Base-by-base conservation (phyloP, 2,113 vertebrate species). In the Cairina moschata region DNA sequence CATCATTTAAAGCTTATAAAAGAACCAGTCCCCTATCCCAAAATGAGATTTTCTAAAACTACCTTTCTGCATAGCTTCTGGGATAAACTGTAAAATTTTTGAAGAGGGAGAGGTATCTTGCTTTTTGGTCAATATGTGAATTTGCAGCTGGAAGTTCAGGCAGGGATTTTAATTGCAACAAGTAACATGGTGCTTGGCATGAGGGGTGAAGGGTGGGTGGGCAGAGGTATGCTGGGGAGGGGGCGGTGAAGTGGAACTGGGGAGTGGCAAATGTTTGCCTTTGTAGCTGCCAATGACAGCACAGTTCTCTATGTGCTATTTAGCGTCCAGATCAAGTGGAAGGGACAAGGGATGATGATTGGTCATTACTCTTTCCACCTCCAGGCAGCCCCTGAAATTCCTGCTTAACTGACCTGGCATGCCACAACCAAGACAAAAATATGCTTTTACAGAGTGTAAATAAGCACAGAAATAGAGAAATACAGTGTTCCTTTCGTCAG, bases 381-480 rank as follows among this genome's bases (percentile, higher is more conserved):
- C 91, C 82, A 82, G 67, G 28, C 83, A 91, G 42, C 32, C 86
- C 52, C 77, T 76, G 54, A 92, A 95, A 95, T 93, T 96, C 84
- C 83, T 72, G 22, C 75, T 93, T 86, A 78, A 91, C 68, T 91
- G 92, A 94, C 91, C 60, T 66, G 74, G 21, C 44, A 65, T 83
- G 54, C 77, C 78, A 59, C 25, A 71, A 46, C n/a, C 40, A 73
- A 88, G 44, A 89, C 0, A 5, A 94, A 96, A 96, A 95, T 88
- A 91, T 22, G 68, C 44, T 96, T 80, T 86, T 76, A 83, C 42
- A 75, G 67, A 72, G 36, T 91, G 85, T 91, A 94, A 97, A 93
- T 94, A 93, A 94, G 73, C 84, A 60, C 50, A 66, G 74, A 84
- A 93, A 85, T 63, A 89, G 76, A 89, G 86, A 96, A 90, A 73